Conservation (phyloP, 2,888 invertebrate species). For the Halictus ligatus region DNA sequence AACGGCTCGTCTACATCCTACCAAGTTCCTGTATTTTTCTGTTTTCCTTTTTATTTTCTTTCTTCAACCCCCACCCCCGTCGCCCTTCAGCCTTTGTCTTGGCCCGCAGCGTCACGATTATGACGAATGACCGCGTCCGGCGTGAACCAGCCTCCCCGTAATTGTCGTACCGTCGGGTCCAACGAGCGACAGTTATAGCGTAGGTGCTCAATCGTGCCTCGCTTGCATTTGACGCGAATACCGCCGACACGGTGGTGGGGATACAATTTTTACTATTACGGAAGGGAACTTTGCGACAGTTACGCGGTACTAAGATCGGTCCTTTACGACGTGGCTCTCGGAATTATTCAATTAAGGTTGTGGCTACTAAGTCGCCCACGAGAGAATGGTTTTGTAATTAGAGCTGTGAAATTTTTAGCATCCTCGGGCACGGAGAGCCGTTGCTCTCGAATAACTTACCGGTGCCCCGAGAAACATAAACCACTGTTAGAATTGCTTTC, state of each 20-base stretch:
- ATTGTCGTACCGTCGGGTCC: neutral
- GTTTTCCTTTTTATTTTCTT: neutral
- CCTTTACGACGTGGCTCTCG: neutral
- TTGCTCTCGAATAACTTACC: neutral
- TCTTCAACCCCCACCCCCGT: no score
- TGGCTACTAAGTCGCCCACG: neutral
- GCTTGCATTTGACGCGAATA: no score
- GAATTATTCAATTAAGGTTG: neutral
- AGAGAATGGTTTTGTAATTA: neutral
- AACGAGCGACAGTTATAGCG: neutral
- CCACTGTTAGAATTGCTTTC: neutral
- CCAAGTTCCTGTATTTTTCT: neutral
- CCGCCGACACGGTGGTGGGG: no score
- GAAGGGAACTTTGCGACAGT: no score
- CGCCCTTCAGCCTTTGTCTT: neutral
- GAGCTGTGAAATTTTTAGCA: neutral
- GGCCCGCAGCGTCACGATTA: neutral
- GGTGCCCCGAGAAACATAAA: neutral
- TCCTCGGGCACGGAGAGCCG: neutral
- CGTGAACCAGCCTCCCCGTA: neutral
- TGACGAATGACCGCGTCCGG: neutral
- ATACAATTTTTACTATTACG: no score
- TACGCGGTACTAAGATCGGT: no score
- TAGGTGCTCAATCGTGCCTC: neutral
- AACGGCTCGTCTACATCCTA: constrained; percentile 21